A percentile compares a stretch with the other conserved stretches of the same genome.
phyloP scores from a whole-genome alignment of 2,888 invertebrate genomes.

The Yponomeuta sedellus region DNA sequence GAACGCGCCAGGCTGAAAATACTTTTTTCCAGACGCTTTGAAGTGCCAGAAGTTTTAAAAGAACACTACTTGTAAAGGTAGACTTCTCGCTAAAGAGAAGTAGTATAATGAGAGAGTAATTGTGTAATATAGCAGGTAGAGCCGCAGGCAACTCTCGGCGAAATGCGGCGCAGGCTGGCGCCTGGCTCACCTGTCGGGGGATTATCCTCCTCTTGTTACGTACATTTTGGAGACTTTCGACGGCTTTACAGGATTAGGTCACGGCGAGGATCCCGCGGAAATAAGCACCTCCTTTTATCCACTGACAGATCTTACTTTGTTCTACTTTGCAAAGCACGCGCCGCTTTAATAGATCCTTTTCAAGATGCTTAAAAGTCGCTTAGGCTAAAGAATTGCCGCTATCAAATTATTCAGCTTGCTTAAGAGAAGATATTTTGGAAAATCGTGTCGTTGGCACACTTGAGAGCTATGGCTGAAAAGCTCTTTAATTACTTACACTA shows the following conservation, averaged over 20 bases:
- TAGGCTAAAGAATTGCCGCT: constrained; percentile 1
- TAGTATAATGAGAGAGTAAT: background rate
- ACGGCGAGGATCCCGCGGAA: constrained; percentile 33
- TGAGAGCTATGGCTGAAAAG: background rate
- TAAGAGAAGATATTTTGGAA: background rate
- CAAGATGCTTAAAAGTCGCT: background rate
- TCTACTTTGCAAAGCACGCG: constrained; percentile 35
- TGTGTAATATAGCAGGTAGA: background rate
- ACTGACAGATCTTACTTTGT: constrained; percentile 39
- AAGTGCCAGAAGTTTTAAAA: background rate
- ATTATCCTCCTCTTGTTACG: constrained; percentile 10
- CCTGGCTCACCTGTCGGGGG: constrained; percentile 9
- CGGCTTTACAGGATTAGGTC: constrained; percentile 41
- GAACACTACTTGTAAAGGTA: background rate
- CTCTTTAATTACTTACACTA: background rate
- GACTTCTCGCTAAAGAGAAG: background rate
- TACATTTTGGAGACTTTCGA: constrained; percentile 4
- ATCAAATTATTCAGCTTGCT: background rate
- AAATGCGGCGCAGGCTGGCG: background rate
- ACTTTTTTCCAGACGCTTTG: background rate
- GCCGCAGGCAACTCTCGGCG: background rate
- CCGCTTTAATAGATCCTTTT: constrained; percentile 16
- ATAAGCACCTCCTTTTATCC: constrained; percentile 44
- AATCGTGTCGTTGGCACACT: background rate
- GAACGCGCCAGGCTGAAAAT: background rate